A percentile compares a stretch with the other conserved stretches of the same genome.
Evolutionary conservation across 1,140 invertebrate genomes (phyloP).

Genomic region (Drosophila paulistorum): DNA sequence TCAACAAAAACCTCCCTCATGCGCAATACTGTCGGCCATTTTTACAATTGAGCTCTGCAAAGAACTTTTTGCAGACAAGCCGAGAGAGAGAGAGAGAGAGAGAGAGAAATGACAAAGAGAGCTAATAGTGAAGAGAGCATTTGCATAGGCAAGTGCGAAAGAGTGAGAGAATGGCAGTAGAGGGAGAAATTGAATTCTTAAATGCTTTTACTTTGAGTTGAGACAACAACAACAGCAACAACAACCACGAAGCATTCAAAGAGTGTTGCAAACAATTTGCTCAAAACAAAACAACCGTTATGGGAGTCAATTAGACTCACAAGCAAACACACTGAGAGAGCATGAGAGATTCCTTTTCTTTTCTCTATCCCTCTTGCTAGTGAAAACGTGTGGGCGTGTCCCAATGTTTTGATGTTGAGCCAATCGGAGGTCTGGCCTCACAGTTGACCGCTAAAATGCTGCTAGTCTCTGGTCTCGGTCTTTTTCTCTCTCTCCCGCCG

Average conservation of each 20-base stretch:
- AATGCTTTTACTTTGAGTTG: conserved; percentile 76
- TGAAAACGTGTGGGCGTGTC: conserved; percentile 55
- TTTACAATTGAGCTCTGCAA: conserved; percentile 62
- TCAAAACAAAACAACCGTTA: conserved; percentile 73
- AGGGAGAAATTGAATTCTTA: conserved; percentile 74
- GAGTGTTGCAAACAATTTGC: conserved; percentile 80
- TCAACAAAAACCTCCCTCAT: conserved; percentile 51
- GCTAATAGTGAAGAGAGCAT: conserved; percentile 24
- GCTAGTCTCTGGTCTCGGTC: conserved; percentile 26
- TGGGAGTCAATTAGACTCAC: conserved; percentile 58
- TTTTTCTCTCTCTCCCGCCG: conserved; percentile 1
- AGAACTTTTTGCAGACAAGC: conserved; percentile 57
- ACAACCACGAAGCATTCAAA: conserved; percentile 79
- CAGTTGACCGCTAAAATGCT: conserved; percentile 25
- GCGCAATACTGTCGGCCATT: conserved; percentile 66
- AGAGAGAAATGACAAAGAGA: conserved; percentile 19
- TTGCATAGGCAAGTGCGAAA: neutral
- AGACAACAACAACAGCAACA: conserved; percentile 24
- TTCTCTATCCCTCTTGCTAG: conserved; percentile 14
- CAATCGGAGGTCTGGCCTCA: conserved; percentile 42
- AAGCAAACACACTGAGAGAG: conserved; percentile 42
- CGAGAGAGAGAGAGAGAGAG: conserved; percentile 3
- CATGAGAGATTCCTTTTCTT: neutral
- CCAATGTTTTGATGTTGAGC: conserved; percentile 19
- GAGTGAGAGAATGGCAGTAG: conserved; percentile 23